Evolutionary conservation across 2,113 vertebrate species (phyloP).

Genomic region (Etheostoma cragini): DNA sequence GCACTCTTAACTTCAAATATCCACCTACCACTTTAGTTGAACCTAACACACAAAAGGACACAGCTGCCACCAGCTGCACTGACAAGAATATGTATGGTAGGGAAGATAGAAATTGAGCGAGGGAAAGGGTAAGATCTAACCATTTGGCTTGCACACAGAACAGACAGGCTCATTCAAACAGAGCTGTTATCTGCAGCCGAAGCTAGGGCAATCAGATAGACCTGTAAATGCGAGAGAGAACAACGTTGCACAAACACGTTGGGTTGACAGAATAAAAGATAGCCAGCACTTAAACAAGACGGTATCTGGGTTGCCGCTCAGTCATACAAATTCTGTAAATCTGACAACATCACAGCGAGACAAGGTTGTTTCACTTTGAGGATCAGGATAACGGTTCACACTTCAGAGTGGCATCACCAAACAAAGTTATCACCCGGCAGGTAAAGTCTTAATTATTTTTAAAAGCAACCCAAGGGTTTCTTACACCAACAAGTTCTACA

Average conservation of each 20-base stretch:
- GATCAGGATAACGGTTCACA: slow-evolving; percentile 41
- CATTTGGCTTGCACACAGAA: slow-evolving; percentile 43
- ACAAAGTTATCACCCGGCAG: not conserved
- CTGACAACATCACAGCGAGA: slow-evolving; percentile 50
- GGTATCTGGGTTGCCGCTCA: slow-evolving; percentile 52
- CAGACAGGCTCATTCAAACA: slow-evolving; percentile 61
- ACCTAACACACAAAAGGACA: not conserved
- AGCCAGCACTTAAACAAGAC: slow-evolving; percentile 58
- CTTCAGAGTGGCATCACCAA: slow-evolving; percentile 33
- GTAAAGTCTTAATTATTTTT: not conserved
- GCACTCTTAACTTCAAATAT: slow-evolving; percentile 24
- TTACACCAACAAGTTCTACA: not conserved
- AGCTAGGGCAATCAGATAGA: slow-evolving; percentile 68
- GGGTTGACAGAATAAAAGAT: slow-evolving; percentile 68
- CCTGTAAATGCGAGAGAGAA: slow-evolving; percentile 57
- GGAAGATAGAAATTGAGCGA: slow-evolving; percentile 40
- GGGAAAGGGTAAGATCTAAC: slow-evolving; percentile 53
- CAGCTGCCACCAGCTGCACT: not conserved
- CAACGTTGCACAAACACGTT: slow-evolving; percentile 53
- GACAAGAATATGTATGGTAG: slow-evolving; percentile 24
- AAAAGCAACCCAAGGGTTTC: not conserved
- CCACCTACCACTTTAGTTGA: slow-evolving; percentile 25
- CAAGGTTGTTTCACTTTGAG: slow-evolving; percentile 48
- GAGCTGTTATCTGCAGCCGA: slow-evolving; percentile 66
- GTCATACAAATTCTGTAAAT: slow-evolving; percentile 43